These are phyloP conservation scores for Eristalinus aeneus DNA, from an alignment of 2,888 invertebrate genomes.

Conservation along the genomic window DNA sequence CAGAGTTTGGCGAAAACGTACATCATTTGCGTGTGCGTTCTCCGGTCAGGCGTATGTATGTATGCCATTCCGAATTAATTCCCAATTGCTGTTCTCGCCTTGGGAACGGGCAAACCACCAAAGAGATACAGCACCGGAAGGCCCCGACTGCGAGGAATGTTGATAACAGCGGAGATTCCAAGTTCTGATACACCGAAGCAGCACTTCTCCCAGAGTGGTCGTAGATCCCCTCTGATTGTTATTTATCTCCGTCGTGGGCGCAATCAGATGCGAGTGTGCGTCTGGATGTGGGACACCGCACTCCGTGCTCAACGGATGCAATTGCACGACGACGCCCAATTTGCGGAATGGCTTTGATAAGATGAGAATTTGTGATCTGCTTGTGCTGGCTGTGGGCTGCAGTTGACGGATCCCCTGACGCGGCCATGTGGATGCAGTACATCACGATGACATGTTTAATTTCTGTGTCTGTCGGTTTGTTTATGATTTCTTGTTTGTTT, in stretches of 20 bases:
- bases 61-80: not conserved
- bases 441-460: slow-evolving; percentile 28
- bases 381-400: not conserved
- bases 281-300: not conserved
- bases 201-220: not conserved
- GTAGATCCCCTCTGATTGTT: not conserved
- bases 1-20: not conserved
- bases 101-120: not conserved
- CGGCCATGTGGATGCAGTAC: slow-evolving; percentile 7
- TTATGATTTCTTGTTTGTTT: not conserved
- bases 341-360: not conserved
- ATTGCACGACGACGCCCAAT: not conserved
- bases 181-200: not conserved
- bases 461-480: not conserved
- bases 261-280: not conserved
- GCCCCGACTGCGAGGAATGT: not conserved
- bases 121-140: not conserved
- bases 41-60: not conserved
- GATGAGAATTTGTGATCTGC: not conserved
- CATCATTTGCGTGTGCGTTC: not conserved
- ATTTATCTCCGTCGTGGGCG: not conserved
- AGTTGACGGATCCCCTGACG: not conserved
- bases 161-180: not conserved
- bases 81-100: not conserved
- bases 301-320: not conserved